These are phyloP conservation scores for Drosophila tristis DNA, from an alignment of 1,140 invertebrate genomes.

Conservation along the genomic window DNA sequence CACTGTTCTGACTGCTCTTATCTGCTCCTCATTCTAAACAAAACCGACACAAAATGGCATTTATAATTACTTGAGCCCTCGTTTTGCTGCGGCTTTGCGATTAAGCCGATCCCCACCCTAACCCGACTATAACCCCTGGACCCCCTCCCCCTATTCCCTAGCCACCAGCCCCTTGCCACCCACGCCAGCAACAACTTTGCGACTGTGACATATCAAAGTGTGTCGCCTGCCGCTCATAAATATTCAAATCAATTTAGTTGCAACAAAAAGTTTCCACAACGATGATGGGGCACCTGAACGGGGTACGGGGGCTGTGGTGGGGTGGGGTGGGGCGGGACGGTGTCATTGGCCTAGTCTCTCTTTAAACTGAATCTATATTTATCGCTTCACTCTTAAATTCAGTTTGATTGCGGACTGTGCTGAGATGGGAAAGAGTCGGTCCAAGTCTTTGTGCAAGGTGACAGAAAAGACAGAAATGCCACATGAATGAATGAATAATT, in stretches of 20 bases:
- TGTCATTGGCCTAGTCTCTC: background rate
- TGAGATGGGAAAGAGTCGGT: no score
- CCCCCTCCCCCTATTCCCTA: no score
- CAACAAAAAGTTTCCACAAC: background rate
- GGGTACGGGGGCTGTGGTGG: background rate
- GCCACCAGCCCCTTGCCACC: background rate
- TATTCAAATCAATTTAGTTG: conserved; percentile 38
- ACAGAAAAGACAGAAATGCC: no score
- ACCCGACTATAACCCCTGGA: background rate
- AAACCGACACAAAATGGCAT: conserved; percentile 57
- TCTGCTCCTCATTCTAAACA: conserved; percentile 53
- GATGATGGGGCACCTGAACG: background rate
- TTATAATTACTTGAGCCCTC: conserved; percentile 69
- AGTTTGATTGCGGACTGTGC: no score
- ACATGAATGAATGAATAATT: no score
- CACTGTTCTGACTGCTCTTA: conserved; percentile 37
- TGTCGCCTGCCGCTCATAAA: background rate
- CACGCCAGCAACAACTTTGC: background rate
- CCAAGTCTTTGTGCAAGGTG: no score
- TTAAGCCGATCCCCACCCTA: conserved; percentile 38
- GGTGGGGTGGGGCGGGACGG: background rate
- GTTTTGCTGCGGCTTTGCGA: conserved; percentile 54
- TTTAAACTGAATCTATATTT: no score
- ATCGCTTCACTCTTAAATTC: no score
- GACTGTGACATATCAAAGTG: conserved; percentile 17